Conservation (phyloP, 1,140 invertebrate genomes). For the Sogatella furcifera region DNA sequence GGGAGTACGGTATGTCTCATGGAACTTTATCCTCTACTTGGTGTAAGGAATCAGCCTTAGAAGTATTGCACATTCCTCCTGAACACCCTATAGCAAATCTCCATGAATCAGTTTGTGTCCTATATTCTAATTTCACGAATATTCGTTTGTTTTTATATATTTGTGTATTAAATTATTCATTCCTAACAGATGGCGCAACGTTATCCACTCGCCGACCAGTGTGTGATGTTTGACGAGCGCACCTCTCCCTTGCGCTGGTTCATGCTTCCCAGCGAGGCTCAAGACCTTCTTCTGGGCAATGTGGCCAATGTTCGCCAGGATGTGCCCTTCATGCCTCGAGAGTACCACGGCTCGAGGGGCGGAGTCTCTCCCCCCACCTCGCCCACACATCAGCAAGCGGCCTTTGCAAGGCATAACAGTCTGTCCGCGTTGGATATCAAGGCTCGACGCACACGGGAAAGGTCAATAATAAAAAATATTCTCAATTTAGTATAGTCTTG, state of each 20-base stretch:
- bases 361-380: constrained; percentile 27
- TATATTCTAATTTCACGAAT: no score
- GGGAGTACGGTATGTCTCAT: no score
- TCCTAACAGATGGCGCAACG: constrained; percentile 53
- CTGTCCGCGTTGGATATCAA: constrained; percentile 47
- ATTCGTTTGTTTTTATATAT: no score
- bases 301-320: constrained; percentile 62
- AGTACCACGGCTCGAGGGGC: constrained; percentile 28
- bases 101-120: no score
- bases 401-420: constrained; percentile 43
- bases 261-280: constrained; percentile 66
- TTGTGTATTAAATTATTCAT: no score
- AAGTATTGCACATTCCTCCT: no score
- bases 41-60: no score
- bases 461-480: neutral
- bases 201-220: constrained; percentile 59
- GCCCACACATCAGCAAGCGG: constrained; percentile 28
- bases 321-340: constrained; percentile 55
- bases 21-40: no score
- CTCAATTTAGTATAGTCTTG: no score
- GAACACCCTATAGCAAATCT: no score
- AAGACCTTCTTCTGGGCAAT: constrained; percentile 55
- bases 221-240: constrained; percentile 51
- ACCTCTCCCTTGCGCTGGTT: constrained; percentile 71
- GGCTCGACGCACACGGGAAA: constrained; percentile 19